Base-by-base conservation (phyloP, 2,113 vertebrate genomes). In the Calyptomena viridis region DNA sequence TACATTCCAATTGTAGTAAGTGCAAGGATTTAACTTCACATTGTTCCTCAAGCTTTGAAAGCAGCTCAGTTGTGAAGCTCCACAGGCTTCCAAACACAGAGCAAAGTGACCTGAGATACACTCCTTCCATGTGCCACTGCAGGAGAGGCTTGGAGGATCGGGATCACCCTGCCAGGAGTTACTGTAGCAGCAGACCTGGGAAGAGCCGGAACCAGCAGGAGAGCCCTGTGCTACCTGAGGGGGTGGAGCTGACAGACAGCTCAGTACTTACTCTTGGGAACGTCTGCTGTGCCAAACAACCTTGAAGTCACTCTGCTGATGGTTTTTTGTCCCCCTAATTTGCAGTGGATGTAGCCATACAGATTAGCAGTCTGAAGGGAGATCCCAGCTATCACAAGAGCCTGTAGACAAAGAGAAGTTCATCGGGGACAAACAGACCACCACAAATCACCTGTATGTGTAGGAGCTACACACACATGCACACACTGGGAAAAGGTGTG, bases 321-420 rank as follows among this genome's bases (percentile, higher is more conserved):
- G 87, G 89, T 84, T 30, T 98, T 96, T 59, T 97, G 96, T 18
- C 98, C 98, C 42, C 97, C 98, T 60, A 98, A 95, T 90, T 99
- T 99, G 87, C 98, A 99, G 55, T 98, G 98, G 90, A 99, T 88
- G 79, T 98, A 99, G 76, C 99, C 98, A 5, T 98, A 99, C 25
- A 99, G 98, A 88, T 99, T 99, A 5, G 98, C 98, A 5, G 95
- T 95, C 96, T 99, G 98, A 69, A 99, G 98, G n/a, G 98, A 98
- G 72, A 99, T 98, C 47, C 99, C 98, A 39, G 98, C 97, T 23
- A 99, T 97, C 59, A 98, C 98, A 0, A 99, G 97, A 44, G 98
- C 98, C 98, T 99, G 95, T 25, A n/a, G 76, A 85, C 33, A 92
- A 69, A 95, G 20, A 76, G 35, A 35, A 91, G 49, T 63, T 87